Evolutionary conservation across 1,140 invertebrate genomes (phyloP).

Genomic region (Lutraria rhynchaena): DNA sequence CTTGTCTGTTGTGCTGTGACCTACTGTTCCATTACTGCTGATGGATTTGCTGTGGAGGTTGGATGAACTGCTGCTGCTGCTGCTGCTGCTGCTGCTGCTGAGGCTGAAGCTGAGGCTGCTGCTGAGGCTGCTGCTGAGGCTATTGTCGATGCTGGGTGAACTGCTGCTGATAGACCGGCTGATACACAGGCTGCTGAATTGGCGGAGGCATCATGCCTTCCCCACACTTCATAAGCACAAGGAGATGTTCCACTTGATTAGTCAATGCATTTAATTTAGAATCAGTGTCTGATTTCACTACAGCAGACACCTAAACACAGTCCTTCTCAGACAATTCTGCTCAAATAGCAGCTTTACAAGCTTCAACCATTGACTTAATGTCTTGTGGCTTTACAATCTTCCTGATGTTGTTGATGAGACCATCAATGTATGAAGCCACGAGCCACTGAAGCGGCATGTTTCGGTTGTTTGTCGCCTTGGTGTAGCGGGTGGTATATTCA

Average conservation of each 20-base stretch:
- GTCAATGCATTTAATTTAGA: not conserved
- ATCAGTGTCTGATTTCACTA: not conserved
- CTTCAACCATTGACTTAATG: not conserved
- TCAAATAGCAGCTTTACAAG: slow-evolving; percentile 8
- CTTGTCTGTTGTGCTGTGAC: too few species aligned
- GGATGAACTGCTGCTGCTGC: too few species aligned
- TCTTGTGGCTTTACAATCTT: slow-evolving; percentile 25
- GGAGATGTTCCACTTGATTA: not conserved
- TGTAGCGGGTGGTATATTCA: not conserved
- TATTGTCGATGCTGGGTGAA: not conserved
- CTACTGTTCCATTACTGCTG: too few species aligned
- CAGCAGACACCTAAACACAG: not conserved
- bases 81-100: not conserved
- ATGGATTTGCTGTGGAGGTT: not conserved
- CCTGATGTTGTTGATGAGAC: not conserved
- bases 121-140: not conserved
- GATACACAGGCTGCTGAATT: not conserved
- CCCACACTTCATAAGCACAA: not conserved
- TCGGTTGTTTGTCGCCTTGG: not conserved
- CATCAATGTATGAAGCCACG: not conserved
- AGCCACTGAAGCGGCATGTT: slow-evolving; percentile 8
- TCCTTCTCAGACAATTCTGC: slow-evolving; percentile 1
- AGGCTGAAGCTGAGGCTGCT: not conserved
- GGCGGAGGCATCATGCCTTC: not conserved
- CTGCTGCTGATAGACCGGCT: not conserved